Evolutionary conservation across 2,797 vertebrate genomes (phyloP).

Genomic region (Spondyliosoma cantharus): DNA sequence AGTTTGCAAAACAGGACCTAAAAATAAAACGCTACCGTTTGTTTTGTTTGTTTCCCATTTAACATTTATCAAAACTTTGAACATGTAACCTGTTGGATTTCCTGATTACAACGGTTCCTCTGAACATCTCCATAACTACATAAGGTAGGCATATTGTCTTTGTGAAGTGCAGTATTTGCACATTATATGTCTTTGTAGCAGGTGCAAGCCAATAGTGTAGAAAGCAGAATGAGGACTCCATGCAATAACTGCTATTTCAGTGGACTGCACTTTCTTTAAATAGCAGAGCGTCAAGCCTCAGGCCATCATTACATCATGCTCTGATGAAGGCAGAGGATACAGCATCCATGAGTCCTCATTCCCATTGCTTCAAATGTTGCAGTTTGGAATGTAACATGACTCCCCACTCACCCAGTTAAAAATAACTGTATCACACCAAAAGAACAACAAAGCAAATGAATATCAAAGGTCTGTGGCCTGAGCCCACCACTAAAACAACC

Average conservation of each 20-base stretch:
- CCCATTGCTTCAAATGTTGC: constrained; percentile 1
- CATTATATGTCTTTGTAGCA: neutral
- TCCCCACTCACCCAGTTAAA: neutral
- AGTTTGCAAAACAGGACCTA: too few relatives aligned
- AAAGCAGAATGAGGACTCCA: neutral
- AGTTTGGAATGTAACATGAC: neutral
- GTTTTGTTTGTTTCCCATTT: too few relatives aligned
- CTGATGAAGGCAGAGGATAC: constrained; percentile 27
- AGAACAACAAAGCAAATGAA: neutral
- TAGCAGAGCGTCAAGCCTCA: constrained; percentile 34
- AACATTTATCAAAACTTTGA: neutral
- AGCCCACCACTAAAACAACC: neutral
- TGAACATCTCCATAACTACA: neutral
- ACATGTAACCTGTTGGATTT: neutral
- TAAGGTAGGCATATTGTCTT: neutral
- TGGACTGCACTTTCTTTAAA: constrained; percentile 32
- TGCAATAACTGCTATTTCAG: constrained; percentile 36
- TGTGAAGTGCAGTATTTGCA: neutral
- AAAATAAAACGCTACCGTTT: too few relatives aligned
- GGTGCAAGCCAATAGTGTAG: neutral
- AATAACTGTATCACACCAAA: neutral
- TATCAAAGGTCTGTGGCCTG: neutral
- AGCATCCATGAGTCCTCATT: constrained; percentile 19
- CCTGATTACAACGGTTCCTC: neutral
- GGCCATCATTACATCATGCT: constrained; percentile 53